phyloP scores from a whole-genome alignment of 2,113 vertebrate species.

The zebrafish (Danio rerio) region GRCz12tu NC_133181.1:31556001-31556500 shows the following conservation, averaged over 20 bases:
- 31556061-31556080: too few species aligned
- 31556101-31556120: too few species aligned
- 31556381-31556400: slow-evolving; percentile 14
- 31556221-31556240: not conserved
- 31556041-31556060: too few species aligned
- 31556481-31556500: not conserved
- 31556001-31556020: too few species aligned
- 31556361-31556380: not conserved
- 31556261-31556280: not conserved
- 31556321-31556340: not conserved
- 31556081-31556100: too few species aligned
- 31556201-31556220: too few species aligned
- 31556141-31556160: too few species aligned
- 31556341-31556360: not conserved
- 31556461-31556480: not conserved
- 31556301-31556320: not conserved
- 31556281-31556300: not conserved
- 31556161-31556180: too few species aligned
- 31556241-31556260: too few species aligned
- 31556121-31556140: too few species aligned
- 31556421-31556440: not conserved
- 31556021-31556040: too few species aligned
- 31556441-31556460: not conserved
- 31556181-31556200: too few species aligned
- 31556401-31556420: slow-evolving; percentile 6